Evolutionary conservation across 1,140 invertebrate species (phyloP).

Genomic region (Chrysomallon squamiferum): DNA sequence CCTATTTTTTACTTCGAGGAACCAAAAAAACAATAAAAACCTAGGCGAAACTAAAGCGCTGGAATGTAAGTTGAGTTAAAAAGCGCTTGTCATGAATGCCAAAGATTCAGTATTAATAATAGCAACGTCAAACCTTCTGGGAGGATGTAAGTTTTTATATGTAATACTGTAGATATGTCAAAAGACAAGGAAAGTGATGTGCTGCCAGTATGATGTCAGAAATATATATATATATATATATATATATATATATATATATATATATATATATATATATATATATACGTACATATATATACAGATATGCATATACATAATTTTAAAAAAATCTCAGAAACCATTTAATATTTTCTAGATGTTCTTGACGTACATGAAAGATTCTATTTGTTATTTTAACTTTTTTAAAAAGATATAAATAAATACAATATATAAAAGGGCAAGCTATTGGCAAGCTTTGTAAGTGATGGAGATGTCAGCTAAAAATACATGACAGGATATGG

Average conservation of each 20-base stretch:
- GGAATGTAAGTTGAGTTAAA: too few relatives aligned
- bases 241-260: background rate
- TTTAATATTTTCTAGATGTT: too few relatives aligned
- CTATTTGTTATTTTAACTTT: background rate
- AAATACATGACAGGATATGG: background rate
- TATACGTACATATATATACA: background rate
- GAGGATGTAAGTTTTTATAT: too few relatives aligned
- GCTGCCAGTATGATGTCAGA: background rate
- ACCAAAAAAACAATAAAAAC: too few relatives aligned
- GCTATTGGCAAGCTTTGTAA: background rate
- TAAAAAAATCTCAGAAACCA: too few relatives aligned
- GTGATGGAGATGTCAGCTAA: background rate
- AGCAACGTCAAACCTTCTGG: too few relatives aligned
- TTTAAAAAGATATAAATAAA: background rate
- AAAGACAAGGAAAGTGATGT: too few relatives aligned
- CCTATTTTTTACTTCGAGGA: too few relatives aligned
- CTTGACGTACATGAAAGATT: background rate
- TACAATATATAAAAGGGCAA: background rate
- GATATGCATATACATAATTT: background rate
- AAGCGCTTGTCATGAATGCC: too few relatives aligned
- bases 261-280: background rate
- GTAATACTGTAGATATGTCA: too few relatives aligned
- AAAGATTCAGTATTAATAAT: too few relatives aligned
- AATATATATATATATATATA: background rate
- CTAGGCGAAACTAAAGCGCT: too few relatives aligned